phyloP scores from a whole-genome alignment of 2,113 vertebrate species.

The Steatornis caripensis region DNA sequence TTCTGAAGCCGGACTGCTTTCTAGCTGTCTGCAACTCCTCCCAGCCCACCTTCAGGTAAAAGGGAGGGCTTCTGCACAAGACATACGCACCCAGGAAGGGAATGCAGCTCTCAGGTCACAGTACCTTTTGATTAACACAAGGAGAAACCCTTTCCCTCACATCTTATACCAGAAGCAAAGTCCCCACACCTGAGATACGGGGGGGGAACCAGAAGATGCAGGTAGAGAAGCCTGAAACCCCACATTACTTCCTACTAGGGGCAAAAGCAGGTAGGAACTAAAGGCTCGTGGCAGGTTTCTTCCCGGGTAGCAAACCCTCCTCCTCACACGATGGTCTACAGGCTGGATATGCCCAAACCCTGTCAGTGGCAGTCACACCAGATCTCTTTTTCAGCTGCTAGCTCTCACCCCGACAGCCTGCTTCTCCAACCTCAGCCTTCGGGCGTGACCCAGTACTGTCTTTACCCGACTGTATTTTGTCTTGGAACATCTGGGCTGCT shows the following conservation, averaged over 20 bases:
- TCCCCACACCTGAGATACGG: not conserved
- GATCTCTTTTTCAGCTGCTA: not conserved
- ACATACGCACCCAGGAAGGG: not conserved
- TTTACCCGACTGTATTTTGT: not conserved
- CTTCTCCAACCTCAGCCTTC: not conserved
- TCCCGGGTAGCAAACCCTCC: not conserved
- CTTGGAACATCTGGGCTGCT: not conserved
- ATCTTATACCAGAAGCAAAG: not conserved
- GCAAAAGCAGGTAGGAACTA: not conserved
- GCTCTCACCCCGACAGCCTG: not conserved
- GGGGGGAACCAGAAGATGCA: too few relatives aligned
- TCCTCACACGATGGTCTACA: accelerated
- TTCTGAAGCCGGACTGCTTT: not conserved
- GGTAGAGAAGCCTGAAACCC: not conserved
- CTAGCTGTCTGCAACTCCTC: not conserved
- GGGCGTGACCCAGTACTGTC: accelerated
- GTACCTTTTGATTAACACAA: not conserved
- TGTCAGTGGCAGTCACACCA: not conserved
- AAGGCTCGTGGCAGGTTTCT: not conserved
- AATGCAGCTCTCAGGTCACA: accelerated
- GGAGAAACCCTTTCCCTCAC: not conserved
- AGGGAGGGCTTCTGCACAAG: not conserved
- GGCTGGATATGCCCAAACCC: accelerated
- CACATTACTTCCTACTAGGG: not conserved
- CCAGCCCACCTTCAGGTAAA: not conserved